Base-by-base conservation (phyloP, 2,797 vertebrate genomes). In the Epinephelus malabaricus region DNA sequence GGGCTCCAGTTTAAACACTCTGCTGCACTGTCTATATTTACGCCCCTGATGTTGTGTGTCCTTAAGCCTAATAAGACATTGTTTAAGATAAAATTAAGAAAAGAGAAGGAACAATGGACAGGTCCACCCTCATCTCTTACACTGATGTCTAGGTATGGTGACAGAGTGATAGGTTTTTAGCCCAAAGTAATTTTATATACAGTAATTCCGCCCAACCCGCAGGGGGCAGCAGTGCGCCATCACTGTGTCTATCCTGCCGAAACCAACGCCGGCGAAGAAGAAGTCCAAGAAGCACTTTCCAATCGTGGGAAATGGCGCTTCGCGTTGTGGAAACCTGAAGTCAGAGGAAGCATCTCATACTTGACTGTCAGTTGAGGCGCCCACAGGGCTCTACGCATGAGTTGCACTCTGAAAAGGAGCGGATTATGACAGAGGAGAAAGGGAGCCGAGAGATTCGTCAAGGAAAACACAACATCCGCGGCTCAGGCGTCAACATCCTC, bases 231-330 rank as follows among this genome's bases (percentile, higher is more conserved):
- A 82, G 18, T 19, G 0, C 1, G 0, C 12, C 18, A 0, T 6
- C 1, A 1, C 38, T 10, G 34, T 4, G 7, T 40, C 38, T 21
- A 1, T 2, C 30, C 59, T 27, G 21, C 6, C 61, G 40, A 13
- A 56, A 53, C 0, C 4, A 10, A 4, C 0, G 2, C 11, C 18
- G 1, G 6, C 19, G 85, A 90, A 82, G 85, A 90, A 91, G 88
- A 69, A 23, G 10, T 0, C 18, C 46, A 27, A 13, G 23, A 50
- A 74, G 30, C 82, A 78, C 45, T 79, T 76, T 89, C 79, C 34
- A 61, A 45, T 73, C 10, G 67, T 90, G 86, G 40, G 82, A 90
- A 94, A 92, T 92, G 92, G 91, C 92, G 92, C 86, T 91, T 23
- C 54, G 64, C 50, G 58, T 63, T 64, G 69, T 30, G 5, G 62